Evolutionary conservation across 2,113 vertebrate genomes (phyloP).

Genomic region (Clarias gariepinus): DNA sequence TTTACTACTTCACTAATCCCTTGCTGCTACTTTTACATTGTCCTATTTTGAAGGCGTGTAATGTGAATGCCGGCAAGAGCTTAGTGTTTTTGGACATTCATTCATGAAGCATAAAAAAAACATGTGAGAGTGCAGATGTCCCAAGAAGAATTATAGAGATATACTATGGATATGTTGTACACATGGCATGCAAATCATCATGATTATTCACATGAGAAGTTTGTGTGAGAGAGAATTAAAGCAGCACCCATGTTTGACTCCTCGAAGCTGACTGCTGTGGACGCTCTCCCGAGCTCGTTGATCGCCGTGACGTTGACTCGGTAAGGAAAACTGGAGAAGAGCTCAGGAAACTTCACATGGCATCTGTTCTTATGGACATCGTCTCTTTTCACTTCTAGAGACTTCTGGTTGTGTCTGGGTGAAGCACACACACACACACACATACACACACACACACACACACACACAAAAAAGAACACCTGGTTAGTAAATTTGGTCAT

Average conservation of each 20-base stretch:
- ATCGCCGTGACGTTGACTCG: conserved; percentile 88
- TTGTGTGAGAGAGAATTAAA: not conserved
- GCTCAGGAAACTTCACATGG: conserved; percentile 88
- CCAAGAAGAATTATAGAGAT: not conserved
- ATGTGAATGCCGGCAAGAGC: not conserved
- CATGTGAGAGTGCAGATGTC: not conserved
- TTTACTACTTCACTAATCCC: conserved; percentile 3
- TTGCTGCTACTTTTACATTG: not conserved
- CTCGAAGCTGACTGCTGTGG: conserved; percentile 80
- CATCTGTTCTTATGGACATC: conserved; percentile 88
- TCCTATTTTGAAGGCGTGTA: not conserved
- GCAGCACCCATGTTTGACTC: conserved; percentile 88
- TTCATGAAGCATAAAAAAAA: not conserved
- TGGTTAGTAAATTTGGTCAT: not conserved
- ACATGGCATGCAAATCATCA: not conserved
- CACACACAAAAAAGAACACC: not conserved
- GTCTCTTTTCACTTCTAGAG: conserved; percentile 86
- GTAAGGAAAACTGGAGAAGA: conserved; percentile 92
- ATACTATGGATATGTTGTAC: not conserved
- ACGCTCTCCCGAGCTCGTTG: conserved; percentile 86
- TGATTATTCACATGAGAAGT: not conserved
- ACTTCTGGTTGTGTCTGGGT: conserved; percentile 82
- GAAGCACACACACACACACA: not conserved
- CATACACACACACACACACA: not conserved
- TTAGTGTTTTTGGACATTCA: not conserved